These are phyloP conservation scores for Pseudomyrmex cubaensis DNA, from an alignment of 1,140 invertebrate genomes.

Conservation along the genomic window DNA sequence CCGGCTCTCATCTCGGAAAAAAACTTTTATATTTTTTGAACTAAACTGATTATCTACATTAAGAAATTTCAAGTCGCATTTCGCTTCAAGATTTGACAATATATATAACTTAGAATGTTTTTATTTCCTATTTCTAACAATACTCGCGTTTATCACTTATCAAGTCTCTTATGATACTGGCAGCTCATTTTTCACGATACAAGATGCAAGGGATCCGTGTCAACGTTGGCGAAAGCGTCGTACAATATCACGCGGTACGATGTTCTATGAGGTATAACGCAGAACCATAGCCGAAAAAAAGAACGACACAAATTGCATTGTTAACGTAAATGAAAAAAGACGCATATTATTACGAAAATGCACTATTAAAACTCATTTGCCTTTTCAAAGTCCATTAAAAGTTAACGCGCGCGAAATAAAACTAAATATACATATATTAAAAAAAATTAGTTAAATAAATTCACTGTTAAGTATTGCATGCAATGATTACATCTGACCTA, in stretches of 20 bases:
- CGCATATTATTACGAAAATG: no score
- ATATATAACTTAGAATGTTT: not conserved
- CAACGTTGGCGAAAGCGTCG: not conserved
- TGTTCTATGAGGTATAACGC: not conserved
- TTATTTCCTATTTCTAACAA: not conserved
- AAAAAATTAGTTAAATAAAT: no score
- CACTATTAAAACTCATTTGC: no score
- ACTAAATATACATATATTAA: no score
- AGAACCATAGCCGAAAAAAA: not conserved
- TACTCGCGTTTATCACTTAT: not conserved
- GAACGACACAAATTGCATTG: not conserved
- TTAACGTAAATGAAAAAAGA: no score
- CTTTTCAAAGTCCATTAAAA: no score
- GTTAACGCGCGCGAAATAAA: no score
- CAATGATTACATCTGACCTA: no score
- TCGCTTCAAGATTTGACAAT: not conserved
- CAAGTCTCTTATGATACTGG: constrained; percentile 8
- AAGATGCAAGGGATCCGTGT: not conserved
- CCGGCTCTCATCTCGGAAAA: constrained; percentile 23
- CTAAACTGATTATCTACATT: not conserved
- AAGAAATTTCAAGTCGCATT: constrained; percentile 11
- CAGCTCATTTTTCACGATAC: constrained; percentile 41
- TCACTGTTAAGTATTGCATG: no score
- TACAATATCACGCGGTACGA: not conserved
- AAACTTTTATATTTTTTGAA: constrained; percentile 45